Evolutionary conservation across 1,140 invertebrate genomes (phyloP).

Genomic region (Caenorhabditis briggsae): DNA sequence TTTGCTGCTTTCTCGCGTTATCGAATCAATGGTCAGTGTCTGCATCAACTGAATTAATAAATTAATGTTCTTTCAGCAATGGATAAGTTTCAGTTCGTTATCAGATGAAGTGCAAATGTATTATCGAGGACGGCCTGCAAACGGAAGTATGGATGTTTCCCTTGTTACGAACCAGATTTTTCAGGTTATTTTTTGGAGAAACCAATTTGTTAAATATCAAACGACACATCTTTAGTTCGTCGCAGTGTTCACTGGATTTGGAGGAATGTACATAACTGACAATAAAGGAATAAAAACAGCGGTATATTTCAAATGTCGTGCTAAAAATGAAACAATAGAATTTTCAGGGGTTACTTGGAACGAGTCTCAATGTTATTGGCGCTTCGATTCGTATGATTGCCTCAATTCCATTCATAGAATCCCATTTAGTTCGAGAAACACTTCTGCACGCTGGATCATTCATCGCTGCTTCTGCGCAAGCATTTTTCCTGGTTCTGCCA

Average conservation of each 20-base stretch:
- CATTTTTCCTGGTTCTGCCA: slow-evolving; percentile 76
- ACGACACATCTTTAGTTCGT: slow-evolving; percentile 71
- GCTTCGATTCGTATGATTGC: slow-evolving; percentile 73
- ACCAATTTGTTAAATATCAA: neutral
- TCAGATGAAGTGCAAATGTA: slow-evolving; percentile 70
- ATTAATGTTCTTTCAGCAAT: slow-evolving; percentile 69
- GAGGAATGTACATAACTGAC: slow-evolving; percentile 77
- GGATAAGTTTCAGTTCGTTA: slow-evolving; percentile 76
- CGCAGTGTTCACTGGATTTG: slow-evolving; percentile 73
- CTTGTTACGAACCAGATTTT: slow-evolving; percentile 75
- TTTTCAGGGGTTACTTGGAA: slow-evolving; percentile 70
- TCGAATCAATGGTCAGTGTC: slow-evolving; percentile 74
- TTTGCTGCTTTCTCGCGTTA: slow-evolving; percentile 74
- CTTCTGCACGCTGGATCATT: slow-evolving; percentile 74
- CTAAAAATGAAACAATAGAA: neutral
- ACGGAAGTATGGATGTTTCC: slow-evolving; percentile 67
- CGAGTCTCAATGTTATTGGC: slow-evolving; percentile 71
- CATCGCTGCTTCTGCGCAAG: slow-evolving; percentile 72
- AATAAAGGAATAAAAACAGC: slow-evolving; percentile 75
- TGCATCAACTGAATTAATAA: neutral
- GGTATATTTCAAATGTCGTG: slow-evolving; percentile 27
- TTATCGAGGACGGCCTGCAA: slow-evolving; percentile 62
- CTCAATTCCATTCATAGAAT: slow-evolving; percentile 69
- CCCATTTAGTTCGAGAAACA: slow-evolving; percentile 58
- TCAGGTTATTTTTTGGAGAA: slow-evolving; percentile 66